A percentile compares a stretch with the other conserved stretches of the same genome.
These are phyloP conservation scores for Bovichtus diacanthus DNA, from an alignment of 2,797 vertebrate genomes.

Conservation along the genomic window DNA sequence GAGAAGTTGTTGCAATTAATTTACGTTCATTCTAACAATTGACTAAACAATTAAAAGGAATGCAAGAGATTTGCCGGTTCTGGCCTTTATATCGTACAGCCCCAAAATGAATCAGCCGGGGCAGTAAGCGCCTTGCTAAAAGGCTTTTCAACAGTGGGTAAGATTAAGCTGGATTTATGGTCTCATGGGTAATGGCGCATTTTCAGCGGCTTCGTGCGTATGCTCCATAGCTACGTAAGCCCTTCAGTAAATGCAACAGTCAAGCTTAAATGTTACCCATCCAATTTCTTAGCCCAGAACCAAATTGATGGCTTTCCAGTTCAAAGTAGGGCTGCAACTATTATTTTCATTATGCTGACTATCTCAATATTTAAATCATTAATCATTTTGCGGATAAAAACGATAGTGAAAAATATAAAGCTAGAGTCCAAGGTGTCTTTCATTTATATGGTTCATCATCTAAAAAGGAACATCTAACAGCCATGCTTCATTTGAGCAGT, in stretches of 20 bases:
- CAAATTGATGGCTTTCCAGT: neutral
- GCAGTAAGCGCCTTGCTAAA: neutral
- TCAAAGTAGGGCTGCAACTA: neutral
- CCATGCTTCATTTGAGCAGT: slow-evolving; percentile 15
- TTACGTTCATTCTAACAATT: neutral
- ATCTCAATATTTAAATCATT: neutral
- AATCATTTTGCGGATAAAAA: neutral
- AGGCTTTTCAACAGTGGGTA: neutral
- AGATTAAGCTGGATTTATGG: neutral
- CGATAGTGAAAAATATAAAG: too few relatives aligned
- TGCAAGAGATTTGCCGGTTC: neutral
- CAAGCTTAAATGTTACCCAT: neutral
- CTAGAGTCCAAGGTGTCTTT: neutral
- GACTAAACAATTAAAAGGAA: accelerated
- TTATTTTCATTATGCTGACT: neutral
- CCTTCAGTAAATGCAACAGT: neutral
- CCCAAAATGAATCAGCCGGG: neutral
- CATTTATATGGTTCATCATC: neutral
- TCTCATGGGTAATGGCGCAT: neutral
- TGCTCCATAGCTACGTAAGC: neutral
- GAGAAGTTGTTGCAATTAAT: neutral
- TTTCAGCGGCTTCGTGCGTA: neutral
- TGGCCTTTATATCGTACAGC: too few relatives aligned
- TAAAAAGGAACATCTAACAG: slow-evolving; percentile 5
- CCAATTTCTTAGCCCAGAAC: neutral